Percentiles rank a stretch among this genome's conserved stretches.
These are phyloP conservation scores for Pollicipes pollicipes DNA, from an alignment of 1,140 invertebrate species.

Conservation along the genomic window DNA sequence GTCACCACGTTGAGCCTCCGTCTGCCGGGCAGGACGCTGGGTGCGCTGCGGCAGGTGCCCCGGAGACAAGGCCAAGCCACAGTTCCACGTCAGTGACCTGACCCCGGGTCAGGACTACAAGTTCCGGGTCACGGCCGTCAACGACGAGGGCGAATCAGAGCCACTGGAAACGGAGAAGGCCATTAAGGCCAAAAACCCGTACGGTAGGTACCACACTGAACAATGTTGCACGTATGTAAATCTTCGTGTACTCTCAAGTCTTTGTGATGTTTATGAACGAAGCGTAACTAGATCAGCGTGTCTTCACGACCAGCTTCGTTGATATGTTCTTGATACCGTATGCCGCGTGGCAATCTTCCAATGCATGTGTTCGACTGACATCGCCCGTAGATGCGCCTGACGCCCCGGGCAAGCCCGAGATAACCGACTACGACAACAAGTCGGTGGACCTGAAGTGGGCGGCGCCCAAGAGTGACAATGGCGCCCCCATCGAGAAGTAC, in stretches of 20 bases:
- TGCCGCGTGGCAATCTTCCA: no score
- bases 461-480: conserved; percentile 76
- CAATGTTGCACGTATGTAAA: background rate
- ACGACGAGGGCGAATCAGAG: conserved; percentile 89
- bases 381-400: conserved; percentile 45
- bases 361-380: no score
- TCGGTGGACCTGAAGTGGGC: conserved; percentile 88
- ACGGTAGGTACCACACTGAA: conserved; percentile 51
- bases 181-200: conserved; percentile 90
- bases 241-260: background rate
- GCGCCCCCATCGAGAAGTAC: conserved; percentile 87
- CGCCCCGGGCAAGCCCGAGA: conserved; percentile 75
- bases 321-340: no score
- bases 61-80: conserved; percentile 49
- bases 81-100: conserved; percentile 75
- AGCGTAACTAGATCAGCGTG: no score
- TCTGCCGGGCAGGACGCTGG: conserved; percentile 59
- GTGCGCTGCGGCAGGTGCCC: conserved; percentile 59
- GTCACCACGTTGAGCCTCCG: no score
- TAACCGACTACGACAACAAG: conserved; percentile 82
- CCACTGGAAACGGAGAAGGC: conserved; percentile 66
- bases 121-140: conserved; percentile 87
- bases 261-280: conserved; percentile 5
- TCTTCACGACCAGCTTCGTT: no score
- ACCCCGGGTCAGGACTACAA: conserved; percentile 84